Evolutionary conservation across 2,888 invertebrate species (phyloP).

Genomic region (Holacanthella duospinosa): DNA sequence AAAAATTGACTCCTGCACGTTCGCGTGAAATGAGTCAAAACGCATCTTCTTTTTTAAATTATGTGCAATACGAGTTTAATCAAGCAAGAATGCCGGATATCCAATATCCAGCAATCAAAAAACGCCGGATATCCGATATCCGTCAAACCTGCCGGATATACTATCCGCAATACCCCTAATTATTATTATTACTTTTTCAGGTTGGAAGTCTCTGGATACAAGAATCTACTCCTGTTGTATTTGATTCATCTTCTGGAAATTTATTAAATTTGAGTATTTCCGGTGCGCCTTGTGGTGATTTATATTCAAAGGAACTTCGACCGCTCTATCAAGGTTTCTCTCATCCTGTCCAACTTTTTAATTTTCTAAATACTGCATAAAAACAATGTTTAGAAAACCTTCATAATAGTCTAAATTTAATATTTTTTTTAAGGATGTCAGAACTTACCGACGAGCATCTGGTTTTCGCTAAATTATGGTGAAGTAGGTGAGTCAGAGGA

Average conservation of each 20-base stretch:
- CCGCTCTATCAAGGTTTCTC: conserved; percentile 40
- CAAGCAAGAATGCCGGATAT: too few species aligned
- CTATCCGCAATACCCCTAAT: too few species aligned
- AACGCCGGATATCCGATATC: too few species aligned
- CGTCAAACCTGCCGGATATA: too few species aligned
- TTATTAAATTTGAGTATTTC: conserved; percentile 41
- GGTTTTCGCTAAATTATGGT: conserved; percentile 39
- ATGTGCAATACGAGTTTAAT: too few species aligned
- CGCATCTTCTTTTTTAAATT: too few species aligned
- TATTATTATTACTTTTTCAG: conserved; percentile 24
- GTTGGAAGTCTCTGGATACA: conserved; percentile 36
- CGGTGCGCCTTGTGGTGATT: conserved; percentile 45
- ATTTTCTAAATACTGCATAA: background rate
- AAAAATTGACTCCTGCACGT: too few species aligned
- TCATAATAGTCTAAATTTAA: background rate
- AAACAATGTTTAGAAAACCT: background rate
- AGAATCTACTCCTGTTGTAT: conserved; percentile 41
- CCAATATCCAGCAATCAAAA: too few species aligned
- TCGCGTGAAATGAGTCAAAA: too few species aligned
- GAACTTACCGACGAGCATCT: conserved; percentile 44
- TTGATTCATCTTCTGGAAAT: conserved; percentile 40
- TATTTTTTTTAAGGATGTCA: conserved; percentile 42
- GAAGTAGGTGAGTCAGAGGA: conserved; percentile 15
- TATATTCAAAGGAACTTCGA: conserved; percentile 42
- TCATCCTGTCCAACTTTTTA: background rate